Evolutionary conservation across 2,113 vertebrate species (phyloP).

Genomic region (Zosterops japonicus): DNA sequence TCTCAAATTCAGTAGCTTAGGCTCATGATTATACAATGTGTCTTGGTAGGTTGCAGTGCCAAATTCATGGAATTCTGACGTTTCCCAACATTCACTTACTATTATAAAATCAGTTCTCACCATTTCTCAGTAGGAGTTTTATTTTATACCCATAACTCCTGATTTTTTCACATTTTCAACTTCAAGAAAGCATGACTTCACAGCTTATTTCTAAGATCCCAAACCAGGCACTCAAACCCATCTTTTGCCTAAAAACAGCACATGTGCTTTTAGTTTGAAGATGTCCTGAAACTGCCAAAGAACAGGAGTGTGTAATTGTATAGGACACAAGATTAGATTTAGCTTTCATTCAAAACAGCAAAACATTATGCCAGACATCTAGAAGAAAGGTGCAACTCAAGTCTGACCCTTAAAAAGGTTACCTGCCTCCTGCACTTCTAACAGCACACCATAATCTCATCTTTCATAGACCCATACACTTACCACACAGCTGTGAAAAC

Average conservation of each 20-base stretch:
- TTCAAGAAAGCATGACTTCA: not conserved
- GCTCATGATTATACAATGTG: not conserved
- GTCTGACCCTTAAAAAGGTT: not conserved
- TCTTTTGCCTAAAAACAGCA: not conserved
- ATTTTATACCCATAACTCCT: not conserved
- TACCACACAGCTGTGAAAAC: not conserved
- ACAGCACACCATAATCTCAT: not conserved
- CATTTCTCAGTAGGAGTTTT: not conserved
- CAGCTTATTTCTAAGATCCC: not conserved
- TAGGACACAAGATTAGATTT: not conserved
- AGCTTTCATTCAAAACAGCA: not conserved
- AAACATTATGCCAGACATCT: not conserved
- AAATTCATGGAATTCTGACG: not conserved
- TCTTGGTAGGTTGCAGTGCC: not conserved
- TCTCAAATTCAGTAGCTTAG: not conserved
- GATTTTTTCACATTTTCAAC: not conserved
- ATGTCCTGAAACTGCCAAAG: not conserved
- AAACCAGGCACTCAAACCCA: not conserved
- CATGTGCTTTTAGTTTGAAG: not conserved
- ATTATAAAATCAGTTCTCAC: not conserved
- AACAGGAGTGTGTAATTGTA: not conserved
- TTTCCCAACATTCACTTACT: not conserved
- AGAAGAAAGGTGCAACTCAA: not conserved
- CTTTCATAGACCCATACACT: not conserved
- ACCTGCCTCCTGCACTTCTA: not conserved